Base-by-base conservation (phyloP, 2,113 vertebrate genomes). In the Muscicapa adusta region DNA sequence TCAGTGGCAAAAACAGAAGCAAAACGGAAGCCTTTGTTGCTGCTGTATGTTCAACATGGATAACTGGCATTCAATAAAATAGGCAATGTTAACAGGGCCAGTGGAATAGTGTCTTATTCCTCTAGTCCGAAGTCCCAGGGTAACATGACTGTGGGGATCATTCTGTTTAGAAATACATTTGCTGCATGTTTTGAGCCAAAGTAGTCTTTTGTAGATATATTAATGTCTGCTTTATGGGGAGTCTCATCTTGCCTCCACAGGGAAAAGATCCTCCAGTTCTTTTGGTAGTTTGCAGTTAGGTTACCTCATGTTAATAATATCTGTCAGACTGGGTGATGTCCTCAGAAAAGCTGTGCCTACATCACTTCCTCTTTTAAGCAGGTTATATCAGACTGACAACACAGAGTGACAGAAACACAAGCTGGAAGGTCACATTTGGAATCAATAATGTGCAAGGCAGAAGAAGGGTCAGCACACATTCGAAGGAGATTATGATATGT, bases 391-490 rank as follows among this genome's bases (percentile, higher is more conserved):
- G 68, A 18, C 40, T 58, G 54, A 53, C 18, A 65, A 18, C 12
- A 51, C 0, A 2, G 45, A 75, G 20, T 0, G 1, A 14, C 14
- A 66, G 75, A 72, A 88, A 73, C 31, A 36, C 9, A 33, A 34
- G 19, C 14, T 86, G 38, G n/a, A 51, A 61, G 9, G 36, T 31
- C 42, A 29, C 18, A 48, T 61, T 83, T 75, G 29, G 45, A 68
- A 73, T 74, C 75, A 47, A 7, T 71, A 82, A 12, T 2, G 6
- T 82, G 29, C 17, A 63, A 72, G 51, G 23, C 34, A 77, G 42
- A 80, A 40, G 34, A 18, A 71, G 9, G 14, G n/a, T 57, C 42
- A 76, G 34, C 38, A 50, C 25, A n/a, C 6, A 25, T 24, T 50
- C 2, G 4, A 62, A 84, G 29, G 18, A 54, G 6, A 14, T 9